Percentiles rank a stretch among this genome's conserved stretches.
Evolutionary conservation across 2,113 vertebrate genomes (phyloP).

Genomic region (Petrocephalus microphthalmus): DNA sequence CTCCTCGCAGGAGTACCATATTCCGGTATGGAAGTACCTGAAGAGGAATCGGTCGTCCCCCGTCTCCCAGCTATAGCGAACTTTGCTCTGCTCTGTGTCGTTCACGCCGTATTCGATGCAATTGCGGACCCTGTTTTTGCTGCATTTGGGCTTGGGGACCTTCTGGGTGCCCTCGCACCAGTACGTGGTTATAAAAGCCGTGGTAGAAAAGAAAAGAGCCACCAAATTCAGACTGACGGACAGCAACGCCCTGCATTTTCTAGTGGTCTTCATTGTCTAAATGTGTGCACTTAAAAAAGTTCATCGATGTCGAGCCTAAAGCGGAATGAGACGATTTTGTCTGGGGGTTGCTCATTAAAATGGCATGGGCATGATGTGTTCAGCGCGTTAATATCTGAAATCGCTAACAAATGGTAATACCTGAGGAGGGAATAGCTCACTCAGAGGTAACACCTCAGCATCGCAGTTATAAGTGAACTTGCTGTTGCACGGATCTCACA

Average conservation of each 20-base stretch:
- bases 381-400: background rate
- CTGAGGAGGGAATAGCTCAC: background rate
- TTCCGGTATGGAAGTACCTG: conserved; percentile 85
- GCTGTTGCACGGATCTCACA: background rate
- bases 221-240: conserved; percentile 73
- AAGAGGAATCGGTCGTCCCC: conserved; percentile 86
- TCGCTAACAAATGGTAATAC: background rate
- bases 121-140: conserved; percentile 65
- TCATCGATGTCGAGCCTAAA: conserved; percentile 28
- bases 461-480: background rate
- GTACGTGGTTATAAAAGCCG: conserved; percentile 83
- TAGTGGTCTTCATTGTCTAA: conserved; percentile 77
- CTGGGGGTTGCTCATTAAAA: background rate
- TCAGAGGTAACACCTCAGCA: background rate
- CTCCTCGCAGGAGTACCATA: conserved; percentile 90
- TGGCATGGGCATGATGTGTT: background rate
- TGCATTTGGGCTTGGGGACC: conserved; percentile 63
- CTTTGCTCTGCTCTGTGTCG: conserved; percentile 70
- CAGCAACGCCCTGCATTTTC: conserved; percentile 79
- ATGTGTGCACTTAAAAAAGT: conserved; percentile 26
- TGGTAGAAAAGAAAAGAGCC: conserved; percentile 62
- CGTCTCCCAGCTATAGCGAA: conserved; percentile 90
- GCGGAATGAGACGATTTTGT: background rate
- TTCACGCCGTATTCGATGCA: conserved; percentile 82
- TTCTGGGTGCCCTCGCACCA: conserved; percentile 90